Evolutionary conservation across 2,888 invertebrate genomes (phyloP).

Genomic region (Agonopterix subpropinquella): DNA sequence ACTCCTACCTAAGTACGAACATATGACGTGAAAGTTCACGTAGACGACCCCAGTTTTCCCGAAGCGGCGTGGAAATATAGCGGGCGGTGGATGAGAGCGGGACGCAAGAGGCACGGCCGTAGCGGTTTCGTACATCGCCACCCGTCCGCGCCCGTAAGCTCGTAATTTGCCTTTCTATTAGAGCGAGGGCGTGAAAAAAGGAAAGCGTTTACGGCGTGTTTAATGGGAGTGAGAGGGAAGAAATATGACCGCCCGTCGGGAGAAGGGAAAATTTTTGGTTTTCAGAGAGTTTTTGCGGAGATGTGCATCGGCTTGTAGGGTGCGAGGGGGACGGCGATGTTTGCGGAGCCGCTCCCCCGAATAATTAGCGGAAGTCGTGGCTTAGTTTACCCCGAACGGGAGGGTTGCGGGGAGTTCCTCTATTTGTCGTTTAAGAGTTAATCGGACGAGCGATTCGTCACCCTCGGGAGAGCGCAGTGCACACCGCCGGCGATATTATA

Average conservation of each 20-base stretch:
- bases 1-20: conserved; percentile 28
- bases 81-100: conserved; percentile 45
- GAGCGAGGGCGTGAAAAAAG: conserved; percentile 76
- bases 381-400: conserved; percentile 65
- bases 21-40: conserved; percentile 69
- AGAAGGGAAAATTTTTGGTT: conserved; percentile 73
- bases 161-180: conserved; percentile 77
- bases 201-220: conserved; percentile 76
- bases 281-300: conserved; percentile 72
- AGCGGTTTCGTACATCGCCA: conserved; percentile 74
- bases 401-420: conserved; percentile 66
- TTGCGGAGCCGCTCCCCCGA: conserved; percentile 56
- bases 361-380: conserved; percentile 75
- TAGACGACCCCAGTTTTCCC: conserved; percentile 60
- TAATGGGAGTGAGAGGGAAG: conserved; percentile 75
- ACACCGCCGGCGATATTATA: conserved; percentile 61
- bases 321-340: conserved; percentile 59
- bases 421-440: conserved; percentile 76
- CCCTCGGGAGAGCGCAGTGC: conserved; percentile 66
- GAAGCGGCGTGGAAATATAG: conserved; percentile 48
- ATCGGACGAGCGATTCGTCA: conserved; percentile 74
- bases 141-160: conserved; percentile 76
- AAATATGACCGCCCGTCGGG: conserved; percentile 71
- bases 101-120: conserved; percentile 49
- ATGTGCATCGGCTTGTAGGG: conserved; percentile 66